phyloP scores from a whole-genome alignment of 2,113 vertebrate species.

The Lamprotornis superbus region DNA sequence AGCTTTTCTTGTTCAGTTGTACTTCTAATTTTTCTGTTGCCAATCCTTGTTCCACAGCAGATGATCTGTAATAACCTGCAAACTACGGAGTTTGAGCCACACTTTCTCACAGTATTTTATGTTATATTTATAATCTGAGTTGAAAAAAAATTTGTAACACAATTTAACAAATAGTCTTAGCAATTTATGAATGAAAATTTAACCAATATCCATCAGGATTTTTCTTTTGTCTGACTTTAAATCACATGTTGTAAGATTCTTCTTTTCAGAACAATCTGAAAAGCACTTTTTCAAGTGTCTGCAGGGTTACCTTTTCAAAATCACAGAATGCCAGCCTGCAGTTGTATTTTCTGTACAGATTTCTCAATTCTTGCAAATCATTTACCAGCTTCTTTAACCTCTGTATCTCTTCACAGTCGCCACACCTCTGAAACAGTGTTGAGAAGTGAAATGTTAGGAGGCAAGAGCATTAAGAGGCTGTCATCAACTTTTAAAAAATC shows the following conservation, averaged over 20 bases:
- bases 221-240: not conserved
- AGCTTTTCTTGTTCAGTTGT: not conserved
- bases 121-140: not conserved
- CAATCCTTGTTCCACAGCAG: not conserved
- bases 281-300: not conserved
- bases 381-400: constrained; percentile 82
- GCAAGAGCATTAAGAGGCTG: not conserved
- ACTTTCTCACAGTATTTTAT: not conserved
- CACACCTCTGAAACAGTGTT: constrained; percentile 74
- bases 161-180: not conserved
- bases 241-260: not conserved
- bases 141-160: not conserved
- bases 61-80: not conserved
- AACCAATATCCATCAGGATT: not conserved
- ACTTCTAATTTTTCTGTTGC: not conserved
- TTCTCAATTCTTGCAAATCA: constrained; percentile 82
- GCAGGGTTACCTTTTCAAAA: constrained; percentile 86
- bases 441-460: not conserved
- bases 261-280: not conserved
- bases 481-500: not conserved
- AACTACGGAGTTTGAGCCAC: not conserved
- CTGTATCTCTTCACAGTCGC: constrained; percentile 77
- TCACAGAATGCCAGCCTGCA: constrained; percentile 88
- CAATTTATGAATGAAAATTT: not conserved
- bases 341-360: constrained; percentile 86